Evolutionary conservation across 2,888 invertebrate species (phyloP).

Genomic region (Rotaria macrura): DNA sequence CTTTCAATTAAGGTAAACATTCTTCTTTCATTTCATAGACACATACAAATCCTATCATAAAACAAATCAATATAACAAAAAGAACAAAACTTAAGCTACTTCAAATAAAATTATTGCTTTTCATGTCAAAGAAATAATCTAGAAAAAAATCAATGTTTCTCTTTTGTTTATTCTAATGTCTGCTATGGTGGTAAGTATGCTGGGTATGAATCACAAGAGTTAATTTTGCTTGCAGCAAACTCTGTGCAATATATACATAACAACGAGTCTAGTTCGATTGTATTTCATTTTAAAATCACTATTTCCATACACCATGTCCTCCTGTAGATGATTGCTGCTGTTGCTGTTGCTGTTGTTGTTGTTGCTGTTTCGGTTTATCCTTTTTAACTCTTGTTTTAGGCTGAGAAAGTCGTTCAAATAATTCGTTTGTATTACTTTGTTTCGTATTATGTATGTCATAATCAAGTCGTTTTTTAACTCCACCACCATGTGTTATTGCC

Average conservation of each 20-base stretch:
- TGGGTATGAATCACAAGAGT: background rate
- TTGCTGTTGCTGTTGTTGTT: background rate
- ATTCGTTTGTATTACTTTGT: background rate
- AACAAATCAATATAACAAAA: background rate
- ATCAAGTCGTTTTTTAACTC: background rate
- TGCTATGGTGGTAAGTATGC: background rate
- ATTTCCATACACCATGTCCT: background rate
- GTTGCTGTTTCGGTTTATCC: background rate
- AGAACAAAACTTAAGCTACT: background rate
- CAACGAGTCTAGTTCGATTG: background rate
- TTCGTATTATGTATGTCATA: background rate
- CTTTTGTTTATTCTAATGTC: background rate
- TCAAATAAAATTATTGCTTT: background rate
- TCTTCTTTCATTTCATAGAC: too few species aligned
- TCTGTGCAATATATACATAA: conserved; percentile 13
- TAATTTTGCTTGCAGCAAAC: background rate
- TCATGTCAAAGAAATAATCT: background rate
- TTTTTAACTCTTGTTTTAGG: background rate
- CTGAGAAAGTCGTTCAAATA: conserved; percentile 1
- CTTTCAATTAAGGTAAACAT: too few species aligned
- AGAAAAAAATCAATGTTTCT: background rate
- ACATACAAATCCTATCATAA: background rate
- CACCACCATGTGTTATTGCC: background rate
- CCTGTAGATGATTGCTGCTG: background rate
- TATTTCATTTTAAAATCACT: background rate